Conservation (phyloP, 2,888 invertebrate genomes). For the Lochmaea crataegi region DNA sequence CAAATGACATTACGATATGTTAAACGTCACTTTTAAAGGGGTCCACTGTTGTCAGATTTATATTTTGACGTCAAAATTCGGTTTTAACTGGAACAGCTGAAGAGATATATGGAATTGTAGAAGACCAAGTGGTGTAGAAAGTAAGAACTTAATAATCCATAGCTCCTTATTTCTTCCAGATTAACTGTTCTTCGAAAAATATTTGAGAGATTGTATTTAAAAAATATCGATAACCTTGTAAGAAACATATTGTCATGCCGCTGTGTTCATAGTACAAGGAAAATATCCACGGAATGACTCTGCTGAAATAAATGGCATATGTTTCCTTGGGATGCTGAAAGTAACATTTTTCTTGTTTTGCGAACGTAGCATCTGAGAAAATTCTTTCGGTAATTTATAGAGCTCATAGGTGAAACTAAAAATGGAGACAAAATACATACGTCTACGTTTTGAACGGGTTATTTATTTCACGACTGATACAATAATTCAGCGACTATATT, state of each 20-base stretch:
- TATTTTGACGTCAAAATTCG: too few species aligned
- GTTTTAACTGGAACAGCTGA: too few species aligned
- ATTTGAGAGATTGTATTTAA: background rate
- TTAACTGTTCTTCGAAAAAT: too few species aligned
- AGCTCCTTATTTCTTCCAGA: too few species aligned
- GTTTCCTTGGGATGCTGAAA: constrained; percentile 38
- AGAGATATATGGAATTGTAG: too few species aligned
- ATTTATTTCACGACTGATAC: constrained; percentile 23
- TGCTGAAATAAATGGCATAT: constrained; percentile 36
- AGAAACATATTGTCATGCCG: background rate
- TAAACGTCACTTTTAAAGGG: too few species aligned
- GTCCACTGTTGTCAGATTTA: too few species aligned
- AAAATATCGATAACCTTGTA: background rate
- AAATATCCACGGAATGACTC: constrained; percentile 31
- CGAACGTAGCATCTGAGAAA: constrained; percentile 32
- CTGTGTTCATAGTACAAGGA: constrained; percentile 7
- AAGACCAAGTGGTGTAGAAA: too few species aligned
- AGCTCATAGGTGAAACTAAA: constrained; percentile 36
- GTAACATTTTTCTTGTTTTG: constrained; percentile 37
- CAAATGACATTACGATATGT: too few species aligned
- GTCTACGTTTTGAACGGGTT: constrained; percentile 28
- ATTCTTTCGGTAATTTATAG: constrained; percentile 39
- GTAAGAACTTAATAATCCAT: too few species aligned
- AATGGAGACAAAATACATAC: constrained; percentile 32
- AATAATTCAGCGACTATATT: constrained; percentile 14